Base-by-base conservation (phyloP, 1,140 invertebrate species). In the Vollenhovia emeryi region DNA sequence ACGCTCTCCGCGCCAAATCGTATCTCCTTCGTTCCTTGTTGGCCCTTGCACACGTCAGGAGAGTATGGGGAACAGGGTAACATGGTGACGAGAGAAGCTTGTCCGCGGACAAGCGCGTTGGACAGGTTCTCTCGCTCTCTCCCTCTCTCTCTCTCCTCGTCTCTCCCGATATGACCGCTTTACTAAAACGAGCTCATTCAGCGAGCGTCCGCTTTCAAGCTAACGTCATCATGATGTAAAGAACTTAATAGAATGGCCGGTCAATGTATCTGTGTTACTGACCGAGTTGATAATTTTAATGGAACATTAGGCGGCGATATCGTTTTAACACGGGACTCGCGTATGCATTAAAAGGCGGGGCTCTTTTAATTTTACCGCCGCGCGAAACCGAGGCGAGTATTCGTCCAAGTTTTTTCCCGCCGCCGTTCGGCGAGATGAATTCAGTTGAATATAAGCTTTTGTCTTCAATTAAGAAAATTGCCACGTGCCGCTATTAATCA, bases 131-230 rank as follows among this genome's bases (percentile, higher is more conserved):
- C 24, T 60, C 73, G n/a, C 59, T 50, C 27, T 21, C 74, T 48
- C 27, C 21, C 74, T 24, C 43, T 62, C 27, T 62, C 62, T 24
- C 62, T 30, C 48, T 36, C 30, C 13, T 45, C 21, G n/a, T 36
- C 15, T 79, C 45, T 57, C 18, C 40, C 78, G 68, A 73, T 82
- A 52, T 73, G 66, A 82, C 78, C 66, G 78, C 66, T 82, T 82
- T 82, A 82, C 66, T 82, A 82, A 82, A 82, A 82, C 66, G 27
- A 82, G 52, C 78, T 71, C 78, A 82, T 82, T 82, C 78, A 82
- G 7, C 50, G 66, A 73, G n/a, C n/a, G 78, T 73, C 78, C 66
- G 66, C 78, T 82, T 82, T 82, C 78, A 82, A 18, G 40, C 50
- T 73, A 82, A 82, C 78, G 50, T 82, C 78, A 80, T 80, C 78